Percentiles rank a stretch among this genome's conserved stretches.
phyloP scores from a whole-genome alignment of 2,113 vertebrate genomes.

The Oreochromis spilurus region DNA sequence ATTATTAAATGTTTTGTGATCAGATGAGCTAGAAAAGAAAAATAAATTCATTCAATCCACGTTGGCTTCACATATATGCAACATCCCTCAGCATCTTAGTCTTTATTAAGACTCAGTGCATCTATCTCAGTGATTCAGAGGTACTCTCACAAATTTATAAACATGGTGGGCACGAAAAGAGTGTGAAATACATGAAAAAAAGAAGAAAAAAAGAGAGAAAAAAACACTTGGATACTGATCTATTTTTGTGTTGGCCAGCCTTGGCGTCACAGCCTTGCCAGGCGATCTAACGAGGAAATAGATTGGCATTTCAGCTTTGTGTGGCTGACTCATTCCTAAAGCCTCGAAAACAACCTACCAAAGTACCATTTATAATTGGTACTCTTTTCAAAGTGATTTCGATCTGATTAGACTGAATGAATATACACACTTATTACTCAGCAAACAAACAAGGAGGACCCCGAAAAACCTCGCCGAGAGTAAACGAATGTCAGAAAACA shows the following conservation, averaged over 20 bases:
- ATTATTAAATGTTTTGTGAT: not conserved
- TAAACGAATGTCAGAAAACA: constrained; percentile 33
- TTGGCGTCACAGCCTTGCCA: constrained; percentile 37
- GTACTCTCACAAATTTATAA: not conserved
- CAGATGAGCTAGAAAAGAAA: not conserved
- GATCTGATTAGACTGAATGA: not conserved
- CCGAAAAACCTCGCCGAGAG: not conserved
- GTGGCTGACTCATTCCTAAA: constrained; percentile 43
- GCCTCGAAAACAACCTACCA: not conserved
- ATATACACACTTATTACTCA: not conserved
- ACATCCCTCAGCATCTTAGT: not conserved
- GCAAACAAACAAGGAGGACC: not conserved
- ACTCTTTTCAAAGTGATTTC: constrained; percentile 16
- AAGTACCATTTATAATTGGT: not conserved
- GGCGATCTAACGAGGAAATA: constrained; percentile 27
- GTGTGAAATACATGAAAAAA: constrained; percentile 30
- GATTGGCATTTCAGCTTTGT: constrained; percentile 48
- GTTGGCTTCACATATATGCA: not conserved
- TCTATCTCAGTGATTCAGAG: not conserved
- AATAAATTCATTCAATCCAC: not conserved
- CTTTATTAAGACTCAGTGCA: not conserved
- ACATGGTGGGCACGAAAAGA: not conserved
- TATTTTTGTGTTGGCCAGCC: constrained; percentile 48
- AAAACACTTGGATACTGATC: constrained; percentile 46
- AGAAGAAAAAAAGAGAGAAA: not conserved